These are phyloP conservation scores for Pachliopta kotzebuea DNA, from an alignment of 2,888 invertebrate species.

Conservation along the genomic window DNA sequence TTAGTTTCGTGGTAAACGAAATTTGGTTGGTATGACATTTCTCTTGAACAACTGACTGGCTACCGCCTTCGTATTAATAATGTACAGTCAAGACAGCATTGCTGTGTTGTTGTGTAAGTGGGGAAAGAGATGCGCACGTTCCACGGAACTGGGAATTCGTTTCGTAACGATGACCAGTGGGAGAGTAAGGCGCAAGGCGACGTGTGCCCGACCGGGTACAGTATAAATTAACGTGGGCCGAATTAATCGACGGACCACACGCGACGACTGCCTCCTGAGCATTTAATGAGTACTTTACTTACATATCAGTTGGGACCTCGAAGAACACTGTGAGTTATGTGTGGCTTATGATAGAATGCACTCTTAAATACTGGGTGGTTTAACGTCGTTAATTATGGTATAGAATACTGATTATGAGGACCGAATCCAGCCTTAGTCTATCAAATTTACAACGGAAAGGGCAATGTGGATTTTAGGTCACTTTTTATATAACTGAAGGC, in stretches of 20 bases:
- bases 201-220: slow-evolving; percentile 24
- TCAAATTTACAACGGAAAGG: too few relatives aligned
- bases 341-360: background rate
- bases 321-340: slow-evolving; percentile 1
- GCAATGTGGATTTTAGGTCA: too few relatives aligned
- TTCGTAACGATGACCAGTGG: slow-evolving; percentile 1
- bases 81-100: too few relatives aligned
- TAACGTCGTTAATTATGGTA: background rate
- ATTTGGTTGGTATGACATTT: too few relatives aligned
- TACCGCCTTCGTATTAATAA: too few relatives aligned
- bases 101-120: too few relatives aligned
- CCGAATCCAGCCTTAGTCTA: too few relatives aligned
- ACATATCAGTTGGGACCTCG: slow-evolving; percentile 7
- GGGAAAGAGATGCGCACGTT: background rate
- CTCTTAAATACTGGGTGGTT: background rate
- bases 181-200: slow-evolving; percentile 2
- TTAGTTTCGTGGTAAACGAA: too few relatives aligned
- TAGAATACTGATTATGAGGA: too few relatives aligned
- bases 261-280: slow-evolving; percentile 39
- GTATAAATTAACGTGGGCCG: slow-evolving; percentile 56
- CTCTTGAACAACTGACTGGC: too few relatives aligned
- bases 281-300: slow-evolving; percentile 21
- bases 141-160: background rate
- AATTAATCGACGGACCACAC: slow-evolving; percentile 75
- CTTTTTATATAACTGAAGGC: too few relatives aligned